phyloP scores from a whole-genome alignment of 2,113 vertebrate genomes.

The Neodon shergylaensis region DNA sequence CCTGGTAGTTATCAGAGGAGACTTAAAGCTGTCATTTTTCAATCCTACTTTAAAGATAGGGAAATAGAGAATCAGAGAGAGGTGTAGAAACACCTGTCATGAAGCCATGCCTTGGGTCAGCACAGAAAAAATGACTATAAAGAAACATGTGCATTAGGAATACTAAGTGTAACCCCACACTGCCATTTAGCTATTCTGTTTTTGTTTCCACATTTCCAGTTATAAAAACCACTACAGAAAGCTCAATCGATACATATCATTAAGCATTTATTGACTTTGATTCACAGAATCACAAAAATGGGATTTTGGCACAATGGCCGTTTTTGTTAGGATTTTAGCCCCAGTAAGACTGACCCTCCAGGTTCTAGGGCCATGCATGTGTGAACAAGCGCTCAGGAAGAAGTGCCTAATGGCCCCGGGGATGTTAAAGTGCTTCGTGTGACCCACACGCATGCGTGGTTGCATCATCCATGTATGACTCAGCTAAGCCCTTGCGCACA shows the following conservation, averaged over 20 bases:
- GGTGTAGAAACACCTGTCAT: not conserved
- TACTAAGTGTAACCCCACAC: not conserved
- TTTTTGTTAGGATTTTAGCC: not conserved
- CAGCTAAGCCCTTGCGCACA: no score
- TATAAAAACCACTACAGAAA: not conserved
- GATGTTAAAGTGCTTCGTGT: no score
- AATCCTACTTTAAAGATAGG: not conserved
- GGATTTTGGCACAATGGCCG: not conserved
- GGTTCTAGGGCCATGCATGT: no score
- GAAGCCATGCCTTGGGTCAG: not conserved
- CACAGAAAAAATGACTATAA: not conserved
- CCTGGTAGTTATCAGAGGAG: not conserved
- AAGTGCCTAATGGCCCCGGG: no score
- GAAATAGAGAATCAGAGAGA: not conserved
- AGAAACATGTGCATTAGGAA: fast-evolving
- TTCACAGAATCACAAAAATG: not conserved
- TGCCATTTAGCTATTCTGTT: not conserved
- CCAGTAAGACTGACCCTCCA: no score
- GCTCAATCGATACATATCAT: not conserved
- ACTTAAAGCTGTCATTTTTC: not conserved
- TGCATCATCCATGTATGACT: no score
- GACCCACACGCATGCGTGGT: no score
- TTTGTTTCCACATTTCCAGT: not conserved
- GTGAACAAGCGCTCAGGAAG: no score
- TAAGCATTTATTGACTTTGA: not conserved